phyloP scores from a whole-genome alignment of 2,113 vertebrate genomes.

The Gadus macrocephalus region DNA sequence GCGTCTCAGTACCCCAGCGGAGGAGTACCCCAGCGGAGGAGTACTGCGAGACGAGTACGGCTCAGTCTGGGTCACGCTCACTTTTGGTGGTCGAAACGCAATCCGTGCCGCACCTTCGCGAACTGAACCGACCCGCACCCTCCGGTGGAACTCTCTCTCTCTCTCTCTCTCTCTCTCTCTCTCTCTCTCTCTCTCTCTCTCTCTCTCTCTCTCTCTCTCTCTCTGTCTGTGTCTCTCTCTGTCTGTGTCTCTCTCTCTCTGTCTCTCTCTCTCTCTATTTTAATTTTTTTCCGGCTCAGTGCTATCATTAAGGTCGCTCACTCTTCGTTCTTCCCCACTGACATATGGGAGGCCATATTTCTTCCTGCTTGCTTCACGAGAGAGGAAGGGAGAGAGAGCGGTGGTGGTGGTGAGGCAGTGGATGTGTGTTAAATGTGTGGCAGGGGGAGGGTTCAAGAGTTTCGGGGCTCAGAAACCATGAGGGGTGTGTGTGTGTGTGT shows the following conservation, averaged over 20 bases:
- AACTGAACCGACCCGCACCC: too few species aligned
- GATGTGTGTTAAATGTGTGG: neutral
- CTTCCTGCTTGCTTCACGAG: constrained; percentile 21
- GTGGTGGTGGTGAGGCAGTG: neutral
- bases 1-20: too few species aligned
- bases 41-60: too few species aligned
- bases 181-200: constrained; percentile 3
- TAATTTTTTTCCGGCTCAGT: constrained; percentile 32
- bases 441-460: neutral
- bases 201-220: neutral
- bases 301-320: constrained; percentile 39
- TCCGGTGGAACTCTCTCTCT: neutral
- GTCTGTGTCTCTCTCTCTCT: constrained; percentile 6
- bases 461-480: too few species aligned
- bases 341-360: constrained; percentile 50
- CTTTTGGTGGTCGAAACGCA: too few species aligned
- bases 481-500: neutral
- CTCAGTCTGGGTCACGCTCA: too few species aligned
- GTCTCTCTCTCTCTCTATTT: constrained; percentile 8
- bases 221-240: constrained; percentile 14
- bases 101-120: too few species aligned
- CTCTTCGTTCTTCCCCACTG: constrained; percentile 30
- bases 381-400: neutral
- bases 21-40: too few species aligned
- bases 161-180: constrained; percentile 22